Evolutionary conservation across 2,888 invertebrate species (phyloP), one percentile per base, ranked within the genome.

Genomic region (Cantharis nigra): DNA sequence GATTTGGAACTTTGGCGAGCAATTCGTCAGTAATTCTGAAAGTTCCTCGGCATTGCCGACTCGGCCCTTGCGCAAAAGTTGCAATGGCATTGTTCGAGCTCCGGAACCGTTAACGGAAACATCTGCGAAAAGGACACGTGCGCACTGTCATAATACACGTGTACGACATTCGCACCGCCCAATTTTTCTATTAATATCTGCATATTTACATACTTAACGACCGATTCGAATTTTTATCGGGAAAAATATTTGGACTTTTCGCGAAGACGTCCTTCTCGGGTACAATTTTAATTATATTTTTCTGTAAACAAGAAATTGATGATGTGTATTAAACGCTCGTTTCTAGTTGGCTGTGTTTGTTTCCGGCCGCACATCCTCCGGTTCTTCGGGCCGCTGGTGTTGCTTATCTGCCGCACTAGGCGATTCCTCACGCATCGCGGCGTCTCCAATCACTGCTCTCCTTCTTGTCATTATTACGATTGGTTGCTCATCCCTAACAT

Each of bases 291-390:
- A 49, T 49, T 49, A 49, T 49, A 49, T n/a, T 49, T 49, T 49
- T 67, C 26, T 65, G 11, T 23, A 67, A 23, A n/a, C 9, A 69
- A 26, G 28, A 62, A 73, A 49, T 73, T 69, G 74, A 74, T 72
- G 72, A 74, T 64, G 74, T 74, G 69, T 70, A 18, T 49, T 67
- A 76, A 76, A 71, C 28, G 63, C 33, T 70, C 63, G 72, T 79
- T 79, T 79, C 77, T 75, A 79, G 75, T 77, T 77, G 77, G 75
- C 69, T 77, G 76, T 79, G 77, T 79, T 70, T 75, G 72, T 74
- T 78, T 80, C 80, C 80, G 80, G 80, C 75, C 78, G 72, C 75
- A 80, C 78, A 80, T 80, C 80, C 80, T 80, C 80, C 80, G 80
- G 80, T 80, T 80, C 80, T 80, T 75, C 80, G 80, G 80, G 71